Conservation (phyloP, 2,113 vertebrate species). For the Talpa occidentalis region DNA sequence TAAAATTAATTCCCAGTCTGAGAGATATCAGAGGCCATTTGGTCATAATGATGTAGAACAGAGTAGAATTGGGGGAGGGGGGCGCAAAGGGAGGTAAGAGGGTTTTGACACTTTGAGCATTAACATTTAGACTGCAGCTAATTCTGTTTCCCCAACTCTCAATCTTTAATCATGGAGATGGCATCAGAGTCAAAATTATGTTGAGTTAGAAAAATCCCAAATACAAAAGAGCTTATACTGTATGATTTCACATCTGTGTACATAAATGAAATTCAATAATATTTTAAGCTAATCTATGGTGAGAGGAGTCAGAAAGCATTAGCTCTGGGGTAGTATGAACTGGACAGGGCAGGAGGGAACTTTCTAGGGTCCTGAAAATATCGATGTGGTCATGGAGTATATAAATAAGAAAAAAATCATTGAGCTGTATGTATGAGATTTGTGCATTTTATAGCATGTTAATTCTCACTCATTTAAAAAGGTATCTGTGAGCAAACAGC, state of each 20-base stretch:
- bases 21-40: background rate
- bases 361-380: slow-evolving; percentile 6
- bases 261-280: background rate
- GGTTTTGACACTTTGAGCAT: background rate
- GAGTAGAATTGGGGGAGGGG: background rate
- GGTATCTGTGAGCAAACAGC: background rate
- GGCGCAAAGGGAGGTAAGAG: background rate
- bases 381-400: background rate
- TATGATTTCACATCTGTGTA: background rate
- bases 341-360: background rate
- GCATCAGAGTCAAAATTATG: background rate
- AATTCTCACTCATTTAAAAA: slow-evolving; percentile 11
- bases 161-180: background rate
- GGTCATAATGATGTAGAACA: background rate
- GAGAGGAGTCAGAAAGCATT: background rate
- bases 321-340: background rate
- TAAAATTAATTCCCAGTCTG: background rate
- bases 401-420: background rate
- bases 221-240: background rate
- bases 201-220: slow-evolving; percentile 5
- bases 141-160: background rate
- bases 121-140: background rate
- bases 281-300: background rate
- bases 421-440: background rate
- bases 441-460: background rate